Conservation (phyloP, 2,113 vertebrate genomes). For the Merops nubicus region DNA sequence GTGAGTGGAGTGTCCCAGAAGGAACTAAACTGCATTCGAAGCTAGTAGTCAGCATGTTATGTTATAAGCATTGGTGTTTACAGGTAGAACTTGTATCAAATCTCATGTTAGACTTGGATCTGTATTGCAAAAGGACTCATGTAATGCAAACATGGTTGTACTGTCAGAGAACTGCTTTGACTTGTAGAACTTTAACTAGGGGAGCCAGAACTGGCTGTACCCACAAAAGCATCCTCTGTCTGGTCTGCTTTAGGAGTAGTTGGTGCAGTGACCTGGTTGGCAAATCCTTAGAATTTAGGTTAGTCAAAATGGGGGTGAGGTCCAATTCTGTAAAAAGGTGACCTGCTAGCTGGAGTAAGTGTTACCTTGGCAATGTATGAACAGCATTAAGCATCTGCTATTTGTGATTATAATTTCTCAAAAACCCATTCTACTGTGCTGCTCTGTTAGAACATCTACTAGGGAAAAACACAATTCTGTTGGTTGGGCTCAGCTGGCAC, state of each 20-base stretch:
- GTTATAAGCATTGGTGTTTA: background rate
- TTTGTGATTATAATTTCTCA: background rate
- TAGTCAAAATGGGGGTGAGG: rapidly evolving
- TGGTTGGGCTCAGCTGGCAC: background rate
- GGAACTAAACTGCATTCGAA: background rate
- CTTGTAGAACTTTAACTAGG: background rate
- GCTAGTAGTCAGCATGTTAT: background rate
- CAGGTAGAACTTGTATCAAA: background rate
- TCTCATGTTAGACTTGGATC: background rate
- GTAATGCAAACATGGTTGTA: background rate
- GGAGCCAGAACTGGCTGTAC: background rate
- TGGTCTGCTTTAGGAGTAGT: rapidly evolving
- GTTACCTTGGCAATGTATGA: background rate
- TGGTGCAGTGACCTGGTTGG: background rate
- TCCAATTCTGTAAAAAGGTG: background rate
- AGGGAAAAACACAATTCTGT: background rate
- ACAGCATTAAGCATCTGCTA: background rate
- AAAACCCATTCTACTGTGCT: rapidly evolving
- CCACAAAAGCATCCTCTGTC: background rate
- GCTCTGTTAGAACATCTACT: background rate
- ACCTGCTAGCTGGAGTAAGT: background rate
- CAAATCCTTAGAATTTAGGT: background rate
- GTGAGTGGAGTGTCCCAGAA: background rate
- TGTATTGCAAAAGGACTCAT: background rate
- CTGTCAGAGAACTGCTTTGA: background rate